Percentiles rank a stretch among this genome's conserved stretches.
Evolutionary conservation across 1,140 invertebrate species (phyloP).

Genomic region (Habropoda laboriosa): DNA sequence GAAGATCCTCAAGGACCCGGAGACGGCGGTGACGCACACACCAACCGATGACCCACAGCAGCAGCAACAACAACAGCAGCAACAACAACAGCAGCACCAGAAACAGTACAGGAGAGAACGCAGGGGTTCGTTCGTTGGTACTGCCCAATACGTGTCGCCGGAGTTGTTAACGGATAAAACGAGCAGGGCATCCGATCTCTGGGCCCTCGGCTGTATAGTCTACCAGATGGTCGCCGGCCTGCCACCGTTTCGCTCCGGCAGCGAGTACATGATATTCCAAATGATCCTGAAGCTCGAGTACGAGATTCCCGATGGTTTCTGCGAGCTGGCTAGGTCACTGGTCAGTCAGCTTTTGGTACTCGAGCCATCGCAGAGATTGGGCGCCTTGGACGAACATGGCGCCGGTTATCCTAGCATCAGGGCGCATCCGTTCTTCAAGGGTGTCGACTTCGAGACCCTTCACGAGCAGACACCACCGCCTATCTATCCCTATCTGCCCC

Average conservation of each 20-base stretch:
- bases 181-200: slow-evolving; percentile 94
- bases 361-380: slow-evolving; percentile 90
- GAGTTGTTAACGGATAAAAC: slow-evolving; percentile 94
- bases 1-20: slow-evolving; percentile 88
- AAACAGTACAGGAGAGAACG: slow-evolving; percentile 79
- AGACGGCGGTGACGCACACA: slow-evolving; percentile 37
- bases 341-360: slow-evolving; percentile 93
- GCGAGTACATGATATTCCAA: slow-evolving; percentile 98
- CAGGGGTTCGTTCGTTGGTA: slow-evolving; percentile 97
- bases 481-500: slow-evolving; percentile 92
- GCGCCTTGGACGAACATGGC: slow-evolving; percentile 88
- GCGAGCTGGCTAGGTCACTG: slow-evolving; percentile 91
- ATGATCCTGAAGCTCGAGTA: slow-evolving; percentile 97
- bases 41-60: slow-evolving; percentile 32
- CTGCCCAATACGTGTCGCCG: slow-evolving; percentile 99
- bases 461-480: slow-evolving; percentile 90
- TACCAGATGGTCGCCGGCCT: slow-evolving; percentile 98
- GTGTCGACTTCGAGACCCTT: slow-evolving; percentile 92
- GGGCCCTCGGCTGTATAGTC: slow-evolving; percentile 98
- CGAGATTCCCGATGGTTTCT: slow-evolving; percentile 95
- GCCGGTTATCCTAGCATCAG: slow-evolving; percentile 91
- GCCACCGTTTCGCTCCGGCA: slow-evolving; percentile 95
- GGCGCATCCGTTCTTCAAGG: slow-evolving; percentile 92
- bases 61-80: slow-evolving; percentile 28
- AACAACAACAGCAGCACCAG: slow-evolving; percentile 61